Evolutionary conservation across 30 jellyfish, hydroid and myxozoan genomes (phyloP).

Genomic region (Cassiopea xamachana): DNA sequence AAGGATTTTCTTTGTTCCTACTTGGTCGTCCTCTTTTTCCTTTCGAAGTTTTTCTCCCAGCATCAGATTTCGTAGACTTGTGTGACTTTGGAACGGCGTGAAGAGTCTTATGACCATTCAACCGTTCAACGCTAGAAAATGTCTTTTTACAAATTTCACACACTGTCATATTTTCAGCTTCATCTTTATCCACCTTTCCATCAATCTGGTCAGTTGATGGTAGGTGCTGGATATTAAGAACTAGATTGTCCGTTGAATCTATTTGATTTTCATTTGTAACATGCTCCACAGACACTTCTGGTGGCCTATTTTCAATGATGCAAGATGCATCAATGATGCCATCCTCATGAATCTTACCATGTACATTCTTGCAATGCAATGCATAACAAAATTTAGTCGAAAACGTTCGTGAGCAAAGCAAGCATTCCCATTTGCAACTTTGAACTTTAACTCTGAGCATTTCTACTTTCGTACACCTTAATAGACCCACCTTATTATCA

Average conservation of each 20-base stretch:
- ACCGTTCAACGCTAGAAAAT: slow-evolving; percentile 16
- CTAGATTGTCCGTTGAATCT: neutral
- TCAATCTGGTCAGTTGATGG: neutral
- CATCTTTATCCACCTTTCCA: neutral
- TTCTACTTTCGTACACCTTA: neutral
- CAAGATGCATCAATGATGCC: neutral
- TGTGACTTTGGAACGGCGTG: neutral
- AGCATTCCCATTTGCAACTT: slow-evolving; percentile 59
- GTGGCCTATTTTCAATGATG: slow-evolving; percentile 13
- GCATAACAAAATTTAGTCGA: slow-evolving; percentile 48
- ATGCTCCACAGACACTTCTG: neutral
- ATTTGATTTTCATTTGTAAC: neutral
- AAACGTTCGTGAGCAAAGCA: slow-evolving; percentile 24
- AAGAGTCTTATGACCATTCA: slow-evolving; percentile 19
- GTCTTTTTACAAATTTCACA: slow-evolving; percentile 47
- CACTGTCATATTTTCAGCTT: neutral
- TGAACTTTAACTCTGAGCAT: slow-evolving; percentile 60
- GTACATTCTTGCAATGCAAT: slow-evolving; percentile 56
- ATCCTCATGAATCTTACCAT: slow-evolving; percentile 11
- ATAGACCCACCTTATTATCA: slow-evolving; percentile 52
- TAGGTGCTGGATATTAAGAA: neutral
- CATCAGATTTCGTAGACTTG: neutral
- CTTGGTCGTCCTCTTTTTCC: slow-evolving; percentile 10
- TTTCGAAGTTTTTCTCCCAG: neutral
- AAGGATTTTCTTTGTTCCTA: neutral